Percentiles rank a stretch among this genome's conserved stretches.
These are phyloP conservation scores for Alcedo atthis DNA, from an alignment of 2,797 vertebrate species.

Conservation along the genomic window DNA sequence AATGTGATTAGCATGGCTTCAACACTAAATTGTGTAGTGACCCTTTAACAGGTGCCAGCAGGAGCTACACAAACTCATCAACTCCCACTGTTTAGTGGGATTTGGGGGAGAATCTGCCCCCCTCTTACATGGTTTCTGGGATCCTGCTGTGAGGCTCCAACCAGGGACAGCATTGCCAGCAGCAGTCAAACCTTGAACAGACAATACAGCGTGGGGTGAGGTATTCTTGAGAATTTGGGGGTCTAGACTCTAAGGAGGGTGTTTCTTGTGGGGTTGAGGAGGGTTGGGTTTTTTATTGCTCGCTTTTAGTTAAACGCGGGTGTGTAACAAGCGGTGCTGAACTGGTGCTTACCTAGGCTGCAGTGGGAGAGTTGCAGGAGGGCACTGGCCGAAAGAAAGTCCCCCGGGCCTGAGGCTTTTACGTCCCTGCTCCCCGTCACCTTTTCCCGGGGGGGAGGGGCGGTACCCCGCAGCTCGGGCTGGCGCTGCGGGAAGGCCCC, in stretches of 20 bases:
- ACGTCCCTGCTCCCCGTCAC: rapidly evolving
- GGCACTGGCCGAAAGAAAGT: rapidly evolving
- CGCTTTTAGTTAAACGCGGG: not conserved
- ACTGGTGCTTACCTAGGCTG: not conserved
- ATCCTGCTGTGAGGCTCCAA: too few relatives aligned
- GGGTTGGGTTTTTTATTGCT: not conserved
- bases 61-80: not conserved
- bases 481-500: not conserved
- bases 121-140: rapidly evolving
- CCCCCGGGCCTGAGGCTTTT: rapidly evolving
- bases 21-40: too few relatives aligned
- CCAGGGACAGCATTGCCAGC: not conserved
- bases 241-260: rapidly evolving
- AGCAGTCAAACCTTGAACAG: too few relatives aligned
- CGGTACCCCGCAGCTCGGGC: not conserved
- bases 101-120: rapidly evolving
- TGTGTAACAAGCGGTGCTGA: not conserved
- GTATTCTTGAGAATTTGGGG: rapidly evolving
- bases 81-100: rapidly evolving
- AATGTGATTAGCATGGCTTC: not conserved
- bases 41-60: not conserved
- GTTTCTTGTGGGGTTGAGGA: not conserved
- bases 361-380: rapidly evolving
- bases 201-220: rapidly evolving
- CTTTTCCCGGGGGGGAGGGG: rapidly evolving